phyloP scores from a whole-genome alignment of 1,140 invertebrate species.

The Zaprionus lachaisei region DNA sequence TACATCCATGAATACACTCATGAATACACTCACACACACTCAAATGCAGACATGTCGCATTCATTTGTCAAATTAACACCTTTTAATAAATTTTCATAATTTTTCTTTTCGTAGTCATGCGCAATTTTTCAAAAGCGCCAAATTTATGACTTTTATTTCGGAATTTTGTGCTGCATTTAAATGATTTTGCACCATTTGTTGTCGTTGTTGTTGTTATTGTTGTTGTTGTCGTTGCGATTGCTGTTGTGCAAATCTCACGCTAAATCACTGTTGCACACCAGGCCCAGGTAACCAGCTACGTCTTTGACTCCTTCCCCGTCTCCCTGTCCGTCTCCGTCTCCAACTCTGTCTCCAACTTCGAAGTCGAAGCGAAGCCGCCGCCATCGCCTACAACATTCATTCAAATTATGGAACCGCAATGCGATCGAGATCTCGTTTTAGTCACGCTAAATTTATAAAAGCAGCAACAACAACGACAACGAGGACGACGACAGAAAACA shows the following conservation, averaged over 20 bases:
- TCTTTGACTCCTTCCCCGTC: not conserved
- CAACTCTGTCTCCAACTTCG: constrained; percentile 26
- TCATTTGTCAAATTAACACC: constrained; percentile 82
- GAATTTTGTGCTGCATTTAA: constrained; percentile 47
- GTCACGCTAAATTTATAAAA: constrained; percentile 79
- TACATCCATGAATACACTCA: not conserved
- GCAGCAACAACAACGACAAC: constrained; percentile 14
- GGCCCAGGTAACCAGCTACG: not conserved
- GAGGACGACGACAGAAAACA: constrained; percentile 55
- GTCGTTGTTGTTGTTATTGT: constrained; percentile 30
- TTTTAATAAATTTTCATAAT: constrained; percentile 72
- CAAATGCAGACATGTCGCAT: constrained; percentile 46
- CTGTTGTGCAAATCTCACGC: constrained; percentile 63
- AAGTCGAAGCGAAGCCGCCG: constrained; percentile 30
- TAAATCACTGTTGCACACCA: constrained; percentile 67
- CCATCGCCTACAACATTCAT: constrained; percentile 80
- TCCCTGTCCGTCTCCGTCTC: not conserved
- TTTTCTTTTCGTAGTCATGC: constrained; percentile 34
- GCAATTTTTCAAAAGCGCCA: constrained; percentile 72
- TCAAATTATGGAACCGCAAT: constrained; percentile 78
- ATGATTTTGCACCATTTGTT: constrained; percentile 30
- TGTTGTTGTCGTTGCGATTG: constrained; percentile 38
- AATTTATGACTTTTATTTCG: constrained; percentile 68
- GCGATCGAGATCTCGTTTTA: constrained; percentile 81
- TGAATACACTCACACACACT: constrained; percentile 40